Evolutionary conservation across 30 jellyfish, hydroid and myxozoan species (phyloP).

Genomic region (Aurelia sp.): DNA sequence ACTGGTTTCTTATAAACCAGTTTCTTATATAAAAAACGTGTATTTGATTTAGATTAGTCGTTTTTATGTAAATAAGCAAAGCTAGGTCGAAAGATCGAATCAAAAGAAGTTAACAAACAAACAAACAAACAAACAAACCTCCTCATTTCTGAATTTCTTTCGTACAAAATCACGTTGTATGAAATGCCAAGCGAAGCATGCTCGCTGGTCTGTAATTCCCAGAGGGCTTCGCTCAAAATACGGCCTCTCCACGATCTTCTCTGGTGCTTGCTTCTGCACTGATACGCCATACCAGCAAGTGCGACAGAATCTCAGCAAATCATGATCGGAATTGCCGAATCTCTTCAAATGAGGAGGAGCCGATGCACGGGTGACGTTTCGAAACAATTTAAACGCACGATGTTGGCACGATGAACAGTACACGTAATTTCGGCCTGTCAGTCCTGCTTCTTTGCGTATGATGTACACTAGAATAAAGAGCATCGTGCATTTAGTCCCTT

Average conservation of each 20-base stretch:
- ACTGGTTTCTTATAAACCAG: too few species aligned
- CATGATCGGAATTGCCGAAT: constrained; percentile 31
- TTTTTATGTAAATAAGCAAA: too few species aligned
- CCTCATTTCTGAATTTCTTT: background rate
- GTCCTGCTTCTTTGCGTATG: constrained; percentile 33
- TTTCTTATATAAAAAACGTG: too few species aligned
- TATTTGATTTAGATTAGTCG: too few species aligned
- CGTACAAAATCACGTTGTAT: constrained; percentile 64
- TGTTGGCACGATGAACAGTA: constrained; percentile 51
- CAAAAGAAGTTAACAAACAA: too few species aligned
- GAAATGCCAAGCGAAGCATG: constrained; percentile 72
- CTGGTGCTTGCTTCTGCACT: background rate
- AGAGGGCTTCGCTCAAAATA: constrained; percentile 49
- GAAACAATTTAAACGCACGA: constrained; percentile 57
- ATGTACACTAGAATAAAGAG: constrained; percentile 20
- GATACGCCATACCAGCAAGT: constrained; percentile 48
- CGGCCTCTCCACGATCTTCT: constrained; percentile 16
- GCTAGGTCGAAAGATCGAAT: too few species aligned
- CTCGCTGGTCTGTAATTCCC: constrained; percentile 60
- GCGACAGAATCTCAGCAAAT: constrained; percentile 51
- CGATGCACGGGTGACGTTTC: constrained; percentile 26
- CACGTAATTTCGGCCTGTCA: constrained; percentile 49
- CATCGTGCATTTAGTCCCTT: too few species aligned
- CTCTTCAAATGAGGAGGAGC: constrained; percentile 63
- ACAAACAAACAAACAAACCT: too few species aligned